Evolutionary conservation across 2,797 vertebrate species (phyloP).

Genomic region (Myoxocephalus aenaeus): DNA sequence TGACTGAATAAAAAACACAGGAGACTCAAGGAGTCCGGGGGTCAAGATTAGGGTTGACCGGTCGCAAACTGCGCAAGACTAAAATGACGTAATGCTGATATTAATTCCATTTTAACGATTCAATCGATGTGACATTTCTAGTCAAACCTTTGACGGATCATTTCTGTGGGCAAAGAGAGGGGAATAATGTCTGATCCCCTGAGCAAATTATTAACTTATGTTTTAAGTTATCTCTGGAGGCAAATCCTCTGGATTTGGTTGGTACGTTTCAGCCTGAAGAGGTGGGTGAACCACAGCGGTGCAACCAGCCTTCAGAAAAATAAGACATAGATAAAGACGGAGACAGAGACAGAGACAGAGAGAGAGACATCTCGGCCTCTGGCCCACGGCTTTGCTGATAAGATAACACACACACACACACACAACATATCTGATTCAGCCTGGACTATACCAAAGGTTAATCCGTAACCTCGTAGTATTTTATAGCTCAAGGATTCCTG

Average conservation of each 20-base stretch:
- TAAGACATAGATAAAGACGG: slow-evolving; percentile 8
- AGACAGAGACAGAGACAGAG: background rate
- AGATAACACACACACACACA: slow-evolving; percentile 42
- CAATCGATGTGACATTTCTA: fast-evolving
- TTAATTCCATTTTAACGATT: background rate
- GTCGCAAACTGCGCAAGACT: background rate
- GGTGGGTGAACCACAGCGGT: background rate
- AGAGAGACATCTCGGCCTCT: slow-evolving; percentile 12
- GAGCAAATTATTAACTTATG: too few species aligned
- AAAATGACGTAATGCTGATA: background rate
- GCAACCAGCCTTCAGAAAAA: background rate
- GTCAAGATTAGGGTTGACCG: background rate
- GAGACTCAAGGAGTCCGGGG: background rate
- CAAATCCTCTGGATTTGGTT: slow-evolving; percentile 20
- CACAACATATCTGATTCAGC: slow-evolving; percentile 10
- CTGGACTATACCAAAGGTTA: slow-evolving; percentile 53
- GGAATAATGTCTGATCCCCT: too few species aligned
- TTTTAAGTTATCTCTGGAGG: background rate
- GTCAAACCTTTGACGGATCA: background rate
- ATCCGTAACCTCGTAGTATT: slow-evolving; percentile 36
- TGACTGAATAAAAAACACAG: too few species aligned
- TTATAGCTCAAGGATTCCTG: slow-evolving; percentile 28
- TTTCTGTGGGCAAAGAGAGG: background rate
- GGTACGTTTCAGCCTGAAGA: slow-evolving; percentile 18
- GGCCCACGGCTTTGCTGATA: slow-evolving; percentile 26